Evolutionary conservation across 2,113 vertebrate species (phyloP).

Genomic region (Pluvianellus socialis): DNA sequence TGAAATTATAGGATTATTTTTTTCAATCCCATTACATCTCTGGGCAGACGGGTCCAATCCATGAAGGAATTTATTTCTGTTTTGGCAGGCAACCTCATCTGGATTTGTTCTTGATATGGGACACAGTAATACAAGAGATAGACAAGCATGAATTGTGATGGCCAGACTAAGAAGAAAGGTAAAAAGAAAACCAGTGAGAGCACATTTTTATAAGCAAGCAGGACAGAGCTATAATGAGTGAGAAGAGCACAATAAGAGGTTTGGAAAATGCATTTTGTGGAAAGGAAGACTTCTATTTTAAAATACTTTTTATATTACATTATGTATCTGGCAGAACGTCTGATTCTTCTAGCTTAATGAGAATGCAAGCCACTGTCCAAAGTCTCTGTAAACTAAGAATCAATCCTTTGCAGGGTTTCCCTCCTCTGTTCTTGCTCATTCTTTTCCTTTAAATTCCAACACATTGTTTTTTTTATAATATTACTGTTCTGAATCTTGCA

Average conservation of each 20-base stretch:
- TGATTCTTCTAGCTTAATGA: slow-evolving; percentile 6
- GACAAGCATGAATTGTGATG: neutral
- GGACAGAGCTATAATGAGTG: neutral
- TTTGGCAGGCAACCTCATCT: neutral
- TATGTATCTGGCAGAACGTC: slow-evolving; percentile 7
- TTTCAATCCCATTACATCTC: neutral
- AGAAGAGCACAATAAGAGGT: neutral
- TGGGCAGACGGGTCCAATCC: neutral
- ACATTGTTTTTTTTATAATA: neutral
- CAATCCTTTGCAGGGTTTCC: neutral
- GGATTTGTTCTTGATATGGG: neutral
- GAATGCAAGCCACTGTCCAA: neutral
- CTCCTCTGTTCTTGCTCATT: neutral
- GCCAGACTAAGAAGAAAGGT: neutral
- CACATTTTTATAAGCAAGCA: neutral
- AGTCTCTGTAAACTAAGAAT: neutral
- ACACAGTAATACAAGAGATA: neutral
- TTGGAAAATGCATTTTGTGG: slow-evolving; percentile 46
- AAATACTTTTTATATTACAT: slow-evolving; percentile 22
- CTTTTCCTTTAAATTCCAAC: neutral
- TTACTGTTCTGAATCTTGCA: neutral
- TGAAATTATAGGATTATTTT: neutral
- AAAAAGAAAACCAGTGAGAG: neutral
- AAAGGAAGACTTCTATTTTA: slow-evolving; percentile 21
- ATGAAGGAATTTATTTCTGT: neutral